These are phyloP conservation scores for Pantherophis guttatus DNA, from an alignment of 2,113 vertebrate species.

Conservation along the genomic window DNA sequence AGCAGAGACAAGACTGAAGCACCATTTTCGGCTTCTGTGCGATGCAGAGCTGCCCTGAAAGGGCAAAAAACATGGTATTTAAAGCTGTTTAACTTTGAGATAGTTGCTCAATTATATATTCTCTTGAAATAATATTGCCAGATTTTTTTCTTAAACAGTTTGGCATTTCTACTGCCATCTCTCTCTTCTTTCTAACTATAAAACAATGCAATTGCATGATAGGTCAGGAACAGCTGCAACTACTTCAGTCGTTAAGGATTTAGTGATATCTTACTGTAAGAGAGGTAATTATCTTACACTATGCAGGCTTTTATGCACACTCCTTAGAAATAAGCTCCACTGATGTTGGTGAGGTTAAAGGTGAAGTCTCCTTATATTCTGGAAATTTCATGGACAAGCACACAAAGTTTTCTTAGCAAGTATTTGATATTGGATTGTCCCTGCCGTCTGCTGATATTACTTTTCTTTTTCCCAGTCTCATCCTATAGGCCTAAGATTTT, in stretches of 20 bases:
- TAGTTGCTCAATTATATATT: neutral
- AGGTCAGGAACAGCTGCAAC: neutral
- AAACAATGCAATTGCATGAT: neutral
- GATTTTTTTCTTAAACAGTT: neutral
- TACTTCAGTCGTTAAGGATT: neutral
- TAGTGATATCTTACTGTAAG: neutral
- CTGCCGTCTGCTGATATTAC: neutral
- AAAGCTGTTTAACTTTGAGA: neutral
- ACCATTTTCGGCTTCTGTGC: too few relatives aligned
- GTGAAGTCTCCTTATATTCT: neutral
- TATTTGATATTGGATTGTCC: neutral
- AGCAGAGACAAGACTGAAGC: too few relatives aligned
- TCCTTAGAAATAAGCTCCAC: neutral
- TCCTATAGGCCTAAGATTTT: neutral
- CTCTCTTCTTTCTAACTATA: neutral
- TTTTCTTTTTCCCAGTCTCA: neutral
- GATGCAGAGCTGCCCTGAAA: too few relatives aligned
- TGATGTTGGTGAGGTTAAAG: neutral
- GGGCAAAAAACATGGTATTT: too few relatives aligned
- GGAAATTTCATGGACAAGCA: neutral
- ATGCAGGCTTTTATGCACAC: neutral
- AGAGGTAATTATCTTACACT: neutral
- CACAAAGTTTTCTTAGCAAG: neutral
- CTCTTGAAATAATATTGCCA: neutral
- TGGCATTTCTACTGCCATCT: neutral